Base-by-base conservation (phyloP, 2,113 vertebrate species). In the Hyla sarda region DNA sequence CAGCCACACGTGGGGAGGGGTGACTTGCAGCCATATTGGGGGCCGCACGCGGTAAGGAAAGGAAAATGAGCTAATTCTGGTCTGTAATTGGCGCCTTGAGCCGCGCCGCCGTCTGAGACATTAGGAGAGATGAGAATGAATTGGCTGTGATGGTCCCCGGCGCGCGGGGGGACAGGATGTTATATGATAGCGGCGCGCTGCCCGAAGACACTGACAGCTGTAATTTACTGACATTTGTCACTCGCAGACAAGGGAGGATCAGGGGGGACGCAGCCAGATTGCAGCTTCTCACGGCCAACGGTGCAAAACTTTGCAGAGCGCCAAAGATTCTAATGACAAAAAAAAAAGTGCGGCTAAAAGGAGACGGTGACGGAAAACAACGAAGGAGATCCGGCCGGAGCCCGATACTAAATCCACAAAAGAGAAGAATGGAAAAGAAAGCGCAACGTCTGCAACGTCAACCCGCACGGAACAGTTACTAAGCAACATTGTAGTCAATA, bases 221-320 rank as follows among this genome's bases (percentile, higher is more conserved):
- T 23, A 58, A 80, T 60, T 80, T 80, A 62, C 54, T 45, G 75
- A 78, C 34, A 62, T 80, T 62, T 60, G 78, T 62, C 52, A 80
- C 56, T 62, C 9, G 54, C 30, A 58, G 52, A 80, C 32, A 34
- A 60, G 54, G 19, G 37, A n/a, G 60, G 30, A 52, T 19, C 75
- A 54, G 28, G 14, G 16, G 74, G 52, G 62, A 30, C 2, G 62
- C 25, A 16, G 12, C 62, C 62, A 65, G 62, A 65, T 30, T 65
- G 28, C 62, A 30, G 62, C 62, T 32, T 13, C 47, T 34, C 28
- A 19, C 47, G 10, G 75, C 47, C 50, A 56, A 50, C 48, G 1
- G 25, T 12, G 72, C 73, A 5, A 48, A 75, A 75, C 45, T 5
- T 19, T 1, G 1, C 3, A 41, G 3, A 1, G 25, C 62, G 28